Percentiles rank a stretch among this genome's conserved stretches.
Conservation (phyloP, 2,797 vertebrate species). For the Anguilla marmorata region DNA sequence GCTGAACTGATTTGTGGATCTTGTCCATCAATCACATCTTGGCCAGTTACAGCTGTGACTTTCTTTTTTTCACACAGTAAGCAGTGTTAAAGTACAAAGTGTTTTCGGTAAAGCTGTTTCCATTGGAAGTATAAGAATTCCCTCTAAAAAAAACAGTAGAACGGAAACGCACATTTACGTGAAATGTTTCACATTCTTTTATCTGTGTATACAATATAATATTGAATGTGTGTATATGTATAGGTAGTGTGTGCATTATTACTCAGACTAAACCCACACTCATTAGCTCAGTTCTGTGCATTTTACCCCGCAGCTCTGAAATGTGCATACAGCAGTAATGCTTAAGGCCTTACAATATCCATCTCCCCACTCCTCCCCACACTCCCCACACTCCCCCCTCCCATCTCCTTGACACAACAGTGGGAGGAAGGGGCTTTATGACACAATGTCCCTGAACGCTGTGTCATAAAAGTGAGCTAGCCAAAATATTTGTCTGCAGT, state of each 20-base stretch:
- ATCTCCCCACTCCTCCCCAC: background rate
- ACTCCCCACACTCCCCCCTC: background rate
- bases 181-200: background rate
- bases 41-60: background rate
- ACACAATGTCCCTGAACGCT: background rate
- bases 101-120: background rate
- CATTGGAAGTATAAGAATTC: background rate
- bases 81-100: background rate
- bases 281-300: background rate
- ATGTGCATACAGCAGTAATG: constrained; percentile 28
- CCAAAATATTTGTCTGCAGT: background rate
- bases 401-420: background rate
- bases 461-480: background rate
- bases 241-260: background rate
- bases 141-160: background rate
- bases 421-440: background rate
- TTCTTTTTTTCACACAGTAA: background rate
- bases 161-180: background rate
- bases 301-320: background rate
- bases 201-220: background rate
- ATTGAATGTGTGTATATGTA: constrained; percentile 21
- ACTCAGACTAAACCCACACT: background rate
- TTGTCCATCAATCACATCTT: constrained; percentile 14
- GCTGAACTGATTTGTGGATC: background rate
- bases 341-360: constrained; percentile 19